Evolutionary conservation across 1,140 invertebrate species (phyloP), one percentile per base, ranked within the genome.

Genomic region (Diorhabda sublineata): DNA sequence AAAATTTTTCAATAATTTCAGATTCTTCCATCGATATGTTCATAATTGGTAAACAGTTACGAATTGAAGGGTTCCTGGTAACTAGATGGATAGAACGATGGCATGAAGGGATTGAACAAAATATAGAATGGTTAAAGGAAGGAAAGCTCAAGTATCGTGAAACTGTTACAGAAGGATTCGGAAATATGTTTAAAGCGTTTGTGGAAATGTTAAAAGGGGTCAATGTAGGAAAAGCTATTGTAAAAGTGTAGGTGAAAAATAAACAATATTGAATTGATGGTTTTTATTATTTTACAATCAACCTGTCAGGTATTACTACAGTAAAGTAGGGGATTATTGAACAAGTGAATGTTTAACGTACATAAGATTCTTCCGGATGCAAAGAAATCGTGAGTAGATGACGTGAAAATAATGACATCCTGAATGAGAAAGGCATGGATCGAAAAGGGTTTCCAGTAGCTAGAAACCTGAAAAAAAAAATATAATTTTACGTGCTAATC

Each of bases 161-260:
- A 81, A 87, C 87, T 4, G 73, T 88, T 4, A 85, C 84, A 0
- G 77, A 88, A 58, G 89, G 89, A 6, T 90, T 91, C 75, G 87
- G 90, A 58, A 87, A 87, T 66, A 87, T 89, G 80, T 85, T 84
- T 11, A 74, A 86, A n/a, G 89, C 88, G 4, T 90, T 91, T 71
- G 80, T 85, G 61, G 85, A 84, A 9, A 83, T 90, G 76, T 80
- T 91, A 41, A 77, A 78, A 41, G 89, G 89, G 45, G 82, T 84
- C 65, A 91, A 89, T 79, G 82, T 79, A n/a, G 90, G 89, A 42
- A 91, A 91, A 83, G 84, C 86, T 59, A 75, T 90, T 67, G 84
- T 90, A 7, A 75, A 76, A 75, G 74, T 73, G 0, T 77, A 64
- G 26, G 26, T 26, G 26, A 26, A 26, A 26, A 26, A 26, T 26